These are phyloP conservation scores for Apodemus sylvaticus DNA, from an alignment of 2,113 vertebrate genomes.

Conservation along the genomic window DNA sequence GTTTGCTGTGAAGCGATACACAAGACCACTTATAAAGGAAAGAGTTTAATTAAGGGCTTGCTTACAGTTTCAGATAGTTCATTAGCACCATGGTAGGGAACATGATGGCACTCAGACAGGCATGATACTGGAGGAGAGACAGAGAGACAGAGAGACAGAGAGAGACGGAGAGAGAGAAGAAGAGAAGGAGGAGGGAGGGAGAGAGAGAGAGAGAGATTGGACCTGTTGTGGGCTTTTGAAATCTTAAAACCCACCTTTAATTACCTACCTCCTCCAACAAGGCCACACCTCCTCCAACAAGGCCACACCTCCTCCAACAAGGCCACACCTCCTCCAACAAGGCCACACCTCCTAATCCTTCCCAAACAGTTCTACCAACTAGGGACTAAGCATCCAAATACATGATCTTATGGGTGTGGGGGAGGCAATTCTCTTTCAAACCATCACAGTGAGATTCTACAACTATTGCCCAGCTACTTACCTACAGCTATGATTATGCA, in stretches of 20 bases:
- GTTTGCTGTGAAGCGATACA: background rate
- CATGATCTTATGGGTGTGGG: background rate
- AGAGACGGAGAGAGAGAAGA: too few relatives aligned
- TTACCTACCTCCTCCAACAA: background rate
- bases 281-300: background rate
- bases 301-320: background rate
- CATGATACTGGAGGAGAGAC: background rate
- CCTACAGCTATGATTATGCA: background rate
- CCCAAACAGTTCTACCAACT: background rate
- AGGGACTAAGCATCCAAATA: background rate
- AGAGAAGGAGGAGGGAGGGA: too few relatives aligned
- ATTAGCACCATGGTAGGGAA: background rate
- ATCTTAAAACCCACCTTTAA: background rate
- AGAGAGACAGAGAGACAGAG: too few relatives aligned
- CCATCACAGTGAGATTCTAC: conserved; percentile 8
- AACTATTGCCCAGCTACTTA: background rate
- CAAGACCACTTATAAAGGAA: background rate
- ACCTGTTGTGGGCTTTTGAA: background rate
- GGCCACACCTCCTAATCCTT: background rate
- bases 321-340: background rate
- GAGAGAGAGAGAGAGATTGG: background rate
- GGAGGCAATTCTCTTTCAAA: background rate
- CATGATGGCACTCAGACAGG: background rate
- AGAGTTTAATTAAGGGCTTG: background rate
- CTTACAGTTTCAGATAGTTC: background rate